Percentiles rank a stretch among this genome's conserved stretches.
Evolutionary conservation across 2,797 vertebrate species (phyloP).

Genomic region (Hypotaenidia philippensis): DNA sequence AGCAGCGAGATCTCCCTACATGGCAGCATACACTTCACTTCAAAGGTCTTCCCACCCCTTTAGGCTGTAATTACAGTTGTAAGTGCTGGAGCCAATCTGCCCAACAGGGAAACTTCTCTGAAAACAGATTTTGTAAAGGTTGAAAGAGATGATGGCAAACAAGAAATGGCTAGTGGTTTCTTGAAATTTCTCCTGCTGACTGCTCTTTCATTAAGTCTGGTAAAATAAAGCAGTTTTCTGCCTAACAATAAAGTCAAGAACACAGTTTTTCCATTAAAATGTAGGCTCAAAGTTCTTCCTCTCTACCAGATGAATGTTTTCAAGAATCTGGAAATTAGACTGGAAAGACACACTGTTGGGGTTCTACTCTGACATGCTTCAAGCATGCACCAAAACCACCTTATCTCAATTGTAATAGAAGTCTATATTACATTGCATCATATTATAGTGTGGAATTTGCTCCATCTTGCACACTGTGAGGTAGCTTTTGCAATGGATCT

Average conservation of each 20-base stretch:
- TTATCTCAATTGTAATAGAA: neutral
- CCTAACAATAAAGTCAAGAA: neutral
- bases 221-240: neutral
- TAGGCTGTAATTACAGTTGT: constrained; percentile 49
- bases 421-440: neutral
- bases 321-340: neutral
- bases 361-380: neutral
- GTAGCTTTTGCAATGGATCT: neutral
- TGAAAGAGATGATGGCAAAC: constrained; percentile 22
- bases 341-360: neutral
- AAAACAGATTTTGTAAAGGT: constrained; percentile 27
- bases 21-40: constrained; percentile 11
- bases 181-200: constrained; percentile 30
- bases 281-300: neutral
- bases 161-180: constrained; percentile 45
- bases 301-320: neutral
- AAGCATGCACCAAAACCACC: neutral
- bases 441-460: neutral
- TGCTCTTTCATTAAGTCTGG: constrained; percentile 8
- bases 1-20: constrained; percentile 24
- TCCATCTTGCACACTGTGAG: neutral
- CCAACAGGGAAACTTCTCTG: constrained; percentile 29
- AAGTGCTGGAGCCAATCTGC: constrained; percentile 49
- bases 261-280: neutral
- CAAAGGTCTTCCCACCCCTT: constrained; percentile 39